These are phyloP conservation scores for Phymorhynchus buccinoides DNA, from an alignment of 1,140 invertebrate genomes.

Conservation along the genomic window DNA sequence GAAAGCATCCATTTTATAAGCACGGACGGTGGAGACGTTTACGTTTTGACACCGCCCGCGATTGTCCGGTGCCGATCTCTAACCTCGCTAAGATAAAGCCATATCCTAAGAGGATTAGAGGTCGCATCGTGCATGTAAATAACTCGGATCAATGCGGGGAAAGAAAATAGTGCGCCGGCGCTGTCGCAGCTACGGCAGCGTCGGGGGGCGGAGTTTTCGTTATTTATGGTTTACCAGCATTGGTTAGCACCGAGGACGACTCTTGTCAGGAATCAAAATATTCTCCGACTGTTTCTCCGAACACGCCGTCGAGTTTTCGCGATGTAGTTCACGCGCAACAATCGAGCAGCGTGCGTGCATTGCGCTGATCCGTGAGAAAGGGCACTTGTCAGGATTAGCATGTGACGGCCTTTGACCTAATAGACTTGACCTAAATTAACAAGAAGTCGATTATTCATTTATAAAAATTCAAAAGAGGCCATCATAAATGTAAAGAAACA, in stretches of 20 bases:
- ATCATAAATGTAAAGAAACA: too few species aligned
- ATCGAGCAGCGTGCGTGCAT: constrained; percentile 32
- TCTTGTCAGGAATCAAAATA: background rate
- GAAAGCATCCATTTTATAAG: constrained; percentile 12
- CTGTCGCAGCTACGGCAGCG: background rate
- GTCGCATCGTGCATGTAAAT: constrained; percentile 58
- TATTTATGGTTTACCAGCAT: constrained; percentile 3
- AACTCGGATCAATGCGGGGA: constrained; percentile 38
- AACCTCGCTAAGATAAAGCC: constrained; percentile 61
- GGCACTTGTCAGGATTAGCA: constrained; percentile 39
- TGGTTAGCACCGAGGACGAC: background rate
- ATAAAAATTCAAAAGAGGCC: too few species aligned
- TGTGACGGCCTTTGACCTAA: constrained; percentile 35
- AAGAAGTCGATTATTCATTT: background rate
- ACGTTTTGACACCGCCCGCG: constrained; percentile 36
- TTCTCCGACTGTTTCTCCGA: constrained; percentile 20
- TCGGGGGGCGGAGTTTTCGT: constrained; percentile 19
- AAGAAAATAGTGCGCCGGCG: constrained; percentile 45
- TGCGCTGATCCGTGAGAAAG: constrained; percentile 36
- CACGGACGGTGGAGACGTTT: background rate
- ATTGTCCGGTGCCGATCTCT: constrained; percentile 39
- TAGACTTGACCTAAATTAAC: background rate
- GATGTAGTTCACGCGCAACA: constrained; percentile 37
- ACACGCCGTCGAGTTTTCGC: constrained; percentile 23
- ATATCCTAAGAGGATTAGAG: constrained; percentile 68